A percentile compares a stretch with the other conserved stretches of the same genome.
These are phyloP conservation scores for Limnephilus rhombicus DNA, from an alignment of 2,888 invertebrate species.

Conservation along the genomic window DNA sequence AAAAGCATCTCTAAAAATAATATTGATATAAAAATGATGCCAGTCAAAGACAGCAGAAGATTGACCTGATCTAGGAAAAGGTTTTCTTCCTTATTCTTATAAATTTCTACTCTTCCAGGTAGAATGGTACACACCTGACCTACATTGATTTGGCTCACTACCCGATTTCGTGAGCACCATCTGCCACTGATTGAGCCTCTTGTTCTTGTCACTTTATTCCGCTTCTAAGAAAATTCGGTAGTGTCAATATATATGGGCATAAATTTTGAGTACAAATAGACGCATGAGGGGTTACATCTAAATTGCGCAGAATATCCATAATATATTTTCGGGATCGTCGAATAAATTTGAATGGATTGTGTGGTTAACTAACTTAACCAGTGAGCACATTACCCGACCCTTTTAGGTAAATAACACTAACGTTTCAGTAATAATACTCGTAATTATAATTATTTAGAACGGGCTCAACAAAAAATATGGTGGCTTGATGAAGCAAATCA, in stretches of 20 bases:
- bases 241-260: background rate
- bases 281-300: background rate
- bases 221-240: background rate
- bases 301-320: background rate
- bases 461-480: background rate
- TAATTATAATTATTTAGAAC: background rate
- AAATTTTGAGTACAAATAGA: background rate
- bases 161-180: background rate
- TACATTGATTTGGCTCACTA: background rate
- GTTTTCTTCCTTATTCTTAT: background rate
- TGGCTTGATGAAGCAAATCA: background rate
- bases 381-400: background rate
- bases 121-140: background rate
- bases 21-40: background rate
- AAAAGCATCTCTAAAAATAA: background rate
- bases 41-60: background rate
- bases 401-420: background rate
- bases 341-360: background rate
- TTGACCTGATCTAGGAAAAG: background rate
- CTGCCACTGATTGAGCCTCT: background rate
- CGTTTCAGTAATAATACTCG: background rate
- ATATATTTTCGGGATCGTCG: background rate
- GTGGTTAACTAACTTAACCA: background rate
- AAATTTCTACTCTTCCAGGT: background rate
- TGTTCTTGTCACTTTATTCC: background rate